Evolutionary conservation across 2,888 invertebrate species (phyloP).

Genomic region (Drosophila eohydei): DNA sequence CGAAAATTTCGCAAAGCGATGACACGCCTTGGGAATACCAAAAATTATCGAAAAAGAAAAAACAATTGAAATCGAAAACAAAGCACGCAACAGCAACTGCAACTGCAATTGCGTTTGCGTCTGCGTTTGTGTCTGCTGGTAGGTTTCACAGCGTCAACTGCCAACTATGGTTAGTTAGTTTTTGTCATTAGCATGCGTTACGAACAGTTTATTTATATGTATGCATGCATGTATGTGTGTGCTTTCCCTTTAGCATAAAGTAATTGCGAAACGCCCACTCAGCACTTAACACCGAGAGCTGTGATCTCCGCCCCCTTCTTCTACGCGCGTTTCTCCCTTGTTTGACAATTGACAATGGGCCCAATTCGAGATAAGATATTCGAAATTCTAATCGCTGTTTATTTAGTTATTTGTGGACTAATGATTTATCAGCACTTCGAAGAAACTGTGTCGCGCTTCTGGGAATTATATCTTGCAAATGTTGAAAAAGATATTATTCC

Average conservation of each 20-base stretch:
- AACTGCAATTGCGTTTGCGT: constrained; percentile 17
- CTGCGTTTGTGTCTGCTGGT: constrained; percentile 39
- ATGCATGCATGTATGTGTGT: not conserved
- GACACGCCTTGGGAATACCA: constrained; percentile 64
- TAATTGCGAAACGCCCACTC: constrained; percentile 55
- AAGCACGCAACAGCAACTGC: constrained; percentile 21
- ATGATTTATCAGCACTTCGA: constrained; percentile 61
- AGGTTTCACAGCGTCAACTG: constrained; percentile 52
- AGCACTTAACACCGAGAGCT: constrained; percentile 10
- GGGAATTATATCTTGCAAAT: constrained; percentile 35
- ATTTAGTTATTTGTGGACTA: constrained; percentile 24
- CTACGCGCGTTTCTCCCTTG: not conserved
- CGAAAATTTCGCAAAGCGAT: constrained; percentile 50
- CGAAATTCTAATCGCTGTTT: constrained; percentile 35
- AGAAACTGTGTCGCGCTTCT: constrained; percentile 57
- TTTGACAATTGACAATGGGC: constrained; percentile 24
- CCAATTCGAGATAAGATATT: constrained; percentile 63
- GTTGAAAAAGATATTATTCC: constrained; percentile 10
- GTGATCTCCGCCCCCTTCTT: not conserved
- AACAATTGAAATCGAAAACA: constrained; percentile 26
- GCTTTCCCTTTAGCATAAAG: constrained; percentile 19
- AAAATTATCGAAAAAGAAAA: constrained; percentile 20
- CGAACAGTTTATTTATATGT: constrained; percentile 29
- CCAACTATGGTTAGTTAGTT: constrained; percentile 66
- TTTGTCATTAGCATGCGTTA: constrained; percentile 67